Evolutionary conservation across 2,888 invertebrate genomes (phyloP), one percentile per base, ranked within the genome.

Genomic region (Antheraea assamensis): DNA sequence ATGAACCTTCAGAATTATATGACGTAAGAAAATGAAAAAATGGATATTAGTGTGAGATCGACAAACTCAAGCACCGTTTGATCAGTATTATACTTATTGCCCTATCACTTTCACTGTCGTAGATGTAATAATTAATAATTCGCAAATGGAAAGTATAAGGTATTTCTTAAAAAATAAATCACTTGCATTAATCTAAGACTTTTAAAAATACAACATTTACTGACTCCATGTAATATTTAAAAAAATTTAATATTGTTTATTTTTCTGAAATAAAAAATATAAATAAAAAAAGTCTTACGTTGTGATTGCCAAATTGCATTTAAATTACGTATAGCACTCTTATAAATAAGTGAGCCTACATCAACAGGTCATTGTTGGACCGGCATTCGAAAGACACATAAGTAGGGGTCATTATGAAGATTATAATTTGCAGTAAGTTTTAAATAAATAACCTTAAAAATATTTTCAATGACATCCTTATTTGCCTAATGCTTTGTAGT

Each of bases 301-400:
- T 66, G 31, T 35, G 8, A 27, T 66, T 35, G 35, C 21, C 35
- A 66, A 66, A 66, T 66, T 4, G 13, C 31, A 30, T 66, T 0
- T 31, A 21, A 19, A 21, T 24, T 27, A 30, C 27, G 61, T 74
- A 72, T 74, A 64, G 71, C 74, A 74, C 78, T 76, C 80, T 81
- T 85, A 83, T 81, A 81, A 83, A 79, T 78, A 75, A 76, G 75
- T 74, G 73, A 70, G 75, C 71, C 73, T 49, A 72, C 64, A 61
- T 47, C 71, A 82, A 85, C 82, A 81, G 80, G 86, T 86, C 83
- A 87, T 87, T 89, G 79, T 79, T 61, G 73, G 76, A 77, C 79
- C 76, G 80, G 78, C 82, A 78, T 78, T 78, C 76, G 79, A 76
- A 73, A 70, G 80, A 75, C 75, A 76, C 80, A 42, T 42, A 70